These are phyloP conservation scores for Cheilosia grossa DNA, from an alignment of 2,888 invertebrate species.

Conservation along the genomic window DNA sequence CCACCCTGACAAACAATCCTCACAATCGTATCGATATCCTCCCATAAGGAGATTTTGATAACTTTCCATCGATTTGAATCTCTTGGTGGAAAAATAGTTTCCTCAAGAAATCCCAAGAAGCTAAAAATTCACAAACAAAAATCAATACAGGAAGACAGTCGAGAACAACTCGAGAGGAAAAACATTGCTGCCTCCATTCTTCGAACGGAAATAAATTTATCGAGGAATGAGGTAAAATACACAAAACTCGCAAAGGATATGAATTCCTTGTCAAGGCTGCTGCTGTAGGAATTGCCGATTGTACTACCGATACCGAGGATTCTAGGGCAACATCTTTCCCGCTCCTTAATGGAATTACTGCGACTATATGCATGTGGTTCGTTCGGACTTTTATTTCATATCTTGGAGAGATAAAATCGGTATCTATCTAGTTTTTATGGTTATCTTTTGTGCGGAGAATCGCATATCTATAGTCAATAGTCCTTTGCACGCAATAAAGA, in stretches of 20 bases:
- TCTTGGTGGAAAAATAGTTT: constrained; percentile 48
- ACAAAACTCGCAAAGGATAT: constrained; percentile 38
- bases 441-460: constrained; percentile 31
- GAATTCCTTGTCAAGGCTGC: constrained; percentile 44
- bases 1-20: neutral
- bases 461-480: constrained; percentile 19
- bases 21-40: constrained; percentile 43
- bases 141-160: constrained; percentile 26
- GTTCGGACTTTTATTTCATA: constrained; percentile 6
- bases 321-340: neutral
- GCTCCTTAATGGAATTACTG: constrained; percentile 38
- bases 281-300: constrained; percentile 55
- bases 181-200: constrained; percentile 7
- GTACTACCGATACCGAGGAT: constrained; percentile 4
- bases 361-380: constrained; percentile 20
- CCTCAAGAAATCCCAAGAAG: constrained; percentile 31
- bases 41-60: constrained; percentile 20
- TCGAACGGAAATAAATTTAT: constrained; percentile 11
- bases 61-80: constrained; percentile 35
- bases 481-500: constrained; percentile 23
- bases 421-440: constrained; percentile 45
- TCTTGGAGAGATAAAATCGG: constrained; percentile 47
- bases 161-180: neutral
- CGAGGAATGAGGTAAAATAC: constrained; percentile 32
- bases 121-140: constrained; percentile 48